Evolutionary conservation across 2,888 invertebrate species (phyloP).

Genomic region (Automeris io): DNA sequence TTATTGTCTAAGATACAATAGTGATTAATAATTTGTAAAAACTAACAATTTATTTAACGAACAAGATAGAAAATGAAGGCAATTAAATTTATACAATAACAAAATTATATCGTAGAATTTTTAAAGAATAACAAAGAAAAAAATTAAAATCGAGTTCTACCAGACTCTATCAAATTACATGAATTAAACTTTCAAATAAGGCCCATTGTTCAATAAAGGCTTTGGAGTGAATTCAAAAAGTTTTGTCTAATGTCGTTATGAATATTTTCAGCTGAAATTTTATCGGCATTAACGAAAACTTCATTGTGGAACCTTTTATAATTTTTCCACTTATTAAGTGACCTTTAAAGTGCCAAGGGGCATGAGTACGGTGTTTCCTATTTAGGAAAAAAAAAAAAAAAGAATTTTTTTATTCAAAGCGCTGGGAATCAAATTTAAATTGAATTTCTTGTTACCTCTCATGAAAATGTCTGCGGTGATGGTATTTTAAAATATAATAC

Average conservation of each 20-base stretch:
- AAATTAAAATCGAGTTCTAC: background rate
- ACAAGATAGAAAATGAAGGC: too few relatives aligned
- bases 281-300: background rate
- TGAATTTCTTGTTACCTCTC: too few relatives aligned
- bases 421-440: too few relatives aligned
- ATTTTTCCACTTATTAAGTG: background rate
- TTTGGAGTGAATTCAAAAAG: slow-evolving; percentile 1
- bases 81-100: too few relatives aligned
- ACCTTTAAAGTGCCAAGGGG: background rate
- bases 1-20: too few relatives aligned
- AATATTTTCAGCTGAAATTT: slow-evolving; percentile 1
- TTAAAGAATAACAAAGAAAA: background rate
- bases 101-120: background rate
- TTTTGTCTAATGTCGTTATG: slow-evolving; percentile 1
- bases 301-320: background rate
- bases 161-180: background rate
- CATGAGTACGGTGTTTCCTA: too few relatives aligned
- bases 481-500: too few relatives aligned
- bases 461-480: too few relatives aligned
- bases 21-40: too few relatives aligned
- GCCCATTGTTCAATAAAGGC: slow-evolving; percentile 2
- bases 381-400: too few relatives aligned
- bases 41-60: too few relatives aligned
- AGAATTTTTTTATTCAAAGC: too few relatives aligned
- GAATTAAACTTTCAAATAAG: background rate